Base-by-base conservation (phyloP, 2,113 vertebrate species). In the Alethe castanea region DNA sequence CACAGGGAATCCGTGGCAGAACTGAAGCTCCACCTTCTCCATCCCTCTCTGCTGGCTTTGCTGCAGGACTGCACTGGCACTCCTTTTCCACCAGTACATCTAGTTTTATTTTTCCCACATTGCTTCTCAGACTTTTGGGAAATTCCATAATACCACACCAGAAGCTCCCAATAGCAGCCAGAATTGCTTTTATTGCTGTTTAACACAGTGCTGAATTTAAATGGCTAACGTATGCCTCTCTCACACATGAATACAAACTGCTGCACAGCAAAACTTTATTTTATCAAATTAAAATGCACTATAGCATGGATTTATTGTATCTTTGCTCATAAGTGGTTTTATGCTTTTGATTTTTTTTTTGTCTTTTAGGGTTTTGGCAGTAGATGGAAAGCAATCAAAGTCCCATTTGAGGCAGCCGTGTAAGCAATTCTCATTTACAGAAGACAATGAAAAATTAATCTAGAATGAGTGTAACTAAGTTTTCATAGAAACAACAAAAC, bases 391-490 rank as follows among this genome's bases (percentile, higher is more conserved):
- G 90, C 90, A 95, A 92, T 94, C 95, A 95, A 86, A 77, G 77
- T 61, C 92, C 95, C 83, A 54, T 94, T 47, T 40, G 87, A 93
- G 88, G 93, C 95, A 95, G 97, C 86, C 92, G 0, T 91, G 95
- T 94, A 97, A 96, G 97, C 94, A 94, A 92, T 90, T 96, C 93
- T 88, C 53, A 28, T 96, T 95, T 95, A 95, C 74, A 45, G 82
- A 95, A 97, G 96, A 98, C 96, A 96, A 97, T 96, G 97, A 95
- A 97, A 97, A 97, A 98, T 97, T 97, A 96, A 97, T 97, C 91
- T 91, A 36, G 81, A 88, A 92, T 89, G 77, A 87, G 82, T 70
- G 72, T 94, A 96, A 97, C 95, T 91, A 96, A 96, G 96, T 97
- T 97, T 98, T 88, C 88, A 67, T 5, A 84, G 95, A 94, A 96